These are phyloP conservation scores for Lagodon rhomboides DNA, from an alignment of 2,797 vertebrate species.

Conservation along the genomic window DNA sequence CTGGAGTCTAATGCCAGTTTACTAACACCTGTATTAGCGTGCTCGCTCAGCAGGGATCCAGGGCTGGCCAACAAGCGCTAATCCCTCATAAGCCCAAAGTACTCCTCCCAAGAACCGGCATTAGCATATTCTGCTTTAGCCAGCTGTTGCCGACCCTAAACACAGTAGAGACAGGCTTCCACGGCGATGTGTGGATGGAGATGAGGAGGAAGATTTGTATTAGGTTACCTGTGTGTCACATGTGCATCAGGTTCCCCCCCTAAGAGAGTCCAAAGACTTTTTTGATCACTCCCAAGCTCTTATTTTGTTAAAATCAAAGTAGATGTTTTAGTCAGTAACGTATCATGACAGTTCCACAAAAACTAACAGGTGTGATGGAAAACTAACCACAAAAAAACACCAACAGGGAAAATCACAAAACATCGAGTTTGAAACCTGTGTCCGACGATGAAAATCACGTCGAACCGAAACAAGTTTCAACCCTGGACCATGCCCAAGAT, in stretches of 20 bases:
- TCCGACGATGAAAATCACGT: neutral
- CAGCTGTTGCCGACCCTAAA: slow-evolving; percentile 90
- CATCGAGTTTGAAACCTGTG: neutral
- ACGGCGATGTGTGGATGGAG: slow-evolving; percentile 63
- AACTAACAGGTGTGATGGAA: neutral
- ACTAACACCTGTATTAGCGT: slow-evolving; percentile 97
- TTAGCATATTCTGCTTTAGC: slow-evolving; percentile 94
- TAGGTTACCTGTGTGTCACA: slow-evolving; percentile 15
- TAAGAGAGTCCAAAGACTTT: neutral
- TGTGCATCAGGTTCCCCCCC: neutral
- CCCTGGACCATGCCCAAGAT: neutral
- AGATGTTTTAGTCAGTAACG: neutral
- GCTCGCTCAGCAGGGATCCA: slow-evolving; percentile 87
- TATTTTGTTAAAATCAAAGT: neutral
- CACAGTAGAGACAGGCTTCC: slow-evolving; percentile 83
- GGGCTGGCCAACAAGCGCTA: slow-evolving; percentile 91
- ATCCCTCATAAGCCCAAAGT: slow-evolving; percentile 93
- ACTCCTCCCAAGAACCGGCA: slow-evolving; percentile 81
- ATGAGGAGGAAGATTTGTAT: slow-evolving; percentile 11
- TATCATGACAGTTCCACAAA: neutral
- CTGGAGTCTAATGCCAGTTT: slow-evolving; percentile 91
- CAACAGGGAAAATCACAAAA: neutral
- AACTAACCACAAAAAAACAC: neutral
- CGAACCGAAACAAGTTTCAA: neutral
- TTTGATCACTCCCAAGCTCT: neutral